Evolutionary conservation across 2,888 invertebrate genomes (phyloP).

Genomic region (Eledona agricola): DNA sequence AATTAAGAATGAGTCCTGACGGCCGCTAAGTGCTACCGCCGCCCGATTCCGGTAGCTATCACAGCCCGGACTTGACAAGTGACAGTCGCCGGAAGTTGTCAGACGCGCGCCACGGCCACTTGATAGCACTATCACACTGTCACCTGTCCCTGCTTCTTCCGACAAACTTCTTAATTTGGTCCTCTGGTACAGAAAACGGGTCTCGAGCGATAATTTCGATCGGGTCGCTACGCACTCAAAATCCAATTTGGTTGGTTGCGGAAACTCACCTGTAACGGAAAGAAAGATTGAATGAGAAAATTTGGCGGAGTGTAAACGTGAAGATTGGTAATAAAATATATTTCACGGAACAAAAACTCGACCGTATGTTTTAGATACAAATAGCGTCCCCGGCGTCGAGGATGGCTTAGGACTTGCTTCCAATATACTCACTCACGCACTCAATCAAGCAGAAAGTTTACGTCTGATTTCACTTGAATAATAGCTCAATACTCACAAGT

Average conservation of each 20-base stretch:
- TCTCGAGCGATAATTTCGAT: conserved; percentile 6
- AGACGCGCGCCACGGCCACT: conserved; percentile 20
- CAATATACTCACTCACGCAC: conserved; percentile 55
- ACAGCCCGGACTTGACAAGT: conserved; percentile 44
- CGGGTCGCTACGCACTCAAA: no score
- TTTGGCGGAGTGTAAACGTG: conserved; percentile 46
- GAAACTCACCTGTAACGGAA: conserved; percentile 43
- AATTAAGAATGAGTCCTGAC: conserved; percentile 56
- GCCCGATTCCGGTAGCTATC: conserved; percentile 48
- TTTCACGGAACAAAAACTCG: conserved; percentile 44
- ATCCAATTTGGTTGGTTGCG: conserved; percentile 23
- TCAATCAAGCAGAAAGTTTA: conserved; percentile 59
- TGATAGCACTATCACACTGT: conserved; percentile 5
- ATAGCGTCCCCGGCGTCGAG: conserved; percentile 35
- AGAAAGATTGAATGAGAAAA: conserved; percentile 46
- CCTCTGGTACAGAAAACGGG: conserved; percentile 9
- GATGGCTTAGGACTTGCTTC: conserved; percentile 40
- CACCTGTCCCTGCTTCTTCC: conserved; percentile 1
- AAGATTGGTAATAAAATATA: conserved; percentile 48
- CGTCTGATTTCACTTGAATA: conserved; percentile 61
- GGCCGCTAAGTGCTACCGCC: conserved; percentile 52
- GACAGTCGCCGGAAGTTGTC: conserved; percentile 49
- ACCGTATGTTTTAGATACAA: conserved; percentile 42
- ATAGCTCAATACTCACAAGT: conserved; percentile 57
- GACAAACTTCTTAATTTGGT: no score